Conservation (phyloP, 2,113 vertebrate species). For the Pseudonaja textilis region DNA sequence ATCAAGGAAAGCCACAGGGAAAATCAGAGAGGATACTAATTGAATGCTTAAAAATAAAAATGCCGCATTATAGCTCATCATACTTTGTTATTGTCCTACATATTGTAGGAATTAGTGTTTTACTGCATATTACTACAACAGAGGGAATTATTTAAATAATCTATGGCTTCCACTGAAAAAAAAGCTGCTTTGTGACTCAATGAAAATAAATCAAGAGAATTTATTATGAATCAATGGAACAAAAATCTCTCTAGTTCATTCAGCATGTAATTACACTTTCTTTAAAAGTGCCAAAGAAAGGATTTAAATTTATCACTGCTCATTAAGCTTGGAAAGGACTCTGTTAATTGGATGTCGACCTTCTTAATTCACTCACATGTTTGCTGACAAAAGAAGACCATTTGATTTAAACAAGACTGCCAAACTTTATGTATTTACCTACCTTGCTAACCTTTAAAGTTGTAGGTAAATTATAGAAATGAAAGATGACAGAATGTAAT, state of each 20-base stretch:
- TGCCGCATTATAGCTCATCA: background rate
- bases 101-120: slow-evolving; percentile 48
- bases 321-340: slow-evolving; percentile 70
- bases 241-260: slow-evolving; percentile 58
- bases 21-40: background rate
- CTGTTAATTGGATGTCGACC: slow-evolving; percentile 72
- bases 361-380: slow-evolving; percentile 64
- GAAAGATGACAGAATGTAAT: slow-evolving; percentile 23
- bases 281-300: slow-evolving; percentile 67
- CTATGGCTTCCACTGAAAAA: slow-evolving; percentile 36
- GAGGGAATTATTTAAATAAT: slow-evolving; percentile 57
- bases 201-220: slow-evolving; percentile 58
- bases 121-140: slow-evolving; percentile 42
- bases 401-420: slow-evolving; percentile 57
- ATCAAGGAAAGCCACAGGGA: slow-evolving; percentile 13
- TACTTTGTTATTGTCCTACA: slow-evolving; percentile 26
- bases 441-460: slow-evolving; percentile 41
- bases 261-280: slow-evolving; percentile 61
- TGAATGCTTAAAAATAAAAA: slow-evolving; percentile 42
- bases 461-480: slow-evolving; percentile 27
- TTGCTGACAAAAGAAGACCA: slow-evolving; percentile 54
- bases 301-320: slow-evolving; percentile 72
- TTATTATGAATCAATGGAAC: slow-evolving; percentile 65
- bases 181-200: slow-evolving; percentile 37
- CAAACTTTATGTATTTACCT: slow-evolving; percentile 51